phyloP scores from a whole-genome alignment of 1,140 invertebrate genomes.

The Drosophila fuyamai region DNA sequence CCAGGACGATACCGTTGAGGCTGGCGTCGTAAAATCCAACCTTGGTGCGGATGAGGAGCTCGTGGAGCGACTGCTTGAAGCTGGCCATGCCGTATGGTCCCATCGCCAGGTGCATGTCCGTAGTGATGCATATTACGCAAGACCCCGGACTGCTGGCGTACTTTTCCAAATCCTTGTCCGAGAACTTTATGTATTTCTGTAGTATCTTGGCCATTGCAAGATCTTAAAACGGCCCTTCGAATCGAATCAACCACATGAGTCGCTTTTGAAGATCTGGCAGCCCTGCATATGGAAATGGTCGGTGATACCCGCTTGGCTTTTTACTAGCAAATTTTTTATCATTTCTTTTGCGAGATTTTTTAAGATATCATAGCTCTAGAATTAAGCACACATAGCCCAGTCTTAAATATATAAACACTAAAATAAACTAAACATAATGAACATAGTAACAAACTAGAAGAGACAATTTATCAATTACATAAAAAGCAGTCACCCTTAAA shows the following conservation, averaged over 20 bases:
- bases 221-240: slow-evolving; percentile 10
- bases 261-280: slow-evolving; percentile 17
- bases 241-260: slow-evolving; percentile 59
- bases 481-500: too few species aligned
- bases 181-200: slow-evolving; percentile 79
- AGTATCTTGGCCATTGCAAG: slow-evolving; percentile 75
- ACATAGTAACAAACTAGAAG: too few species aligned
- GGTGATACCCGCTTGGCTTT: background rate
- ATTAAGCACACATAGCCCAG: too few species aligned
- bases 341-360: too few species aligned
- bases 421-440: too few species aligned
- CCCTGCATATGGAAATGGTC: background rate
- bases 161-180: slow-evolving; percentile 66
- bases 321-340: background rate
- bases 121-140: slow-evolving; percentile 85
- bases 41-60: slow-evolving; percentile 81
- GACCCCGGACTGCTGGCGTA: slow-evolving; percentile 85
- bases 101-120: slow-evolving; percentile 85
- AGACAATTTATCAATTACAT: too few species aligned
- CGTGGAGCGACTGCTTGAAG: slow-evolving; percentile 84
- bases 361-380: too few species aligned
- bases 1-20: slow-evolving; percentile 86
- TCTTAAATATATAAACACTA: too few species aligned
- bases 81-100: slow-evolving; percentile 86
- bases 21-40: slow-evolving; percentile 84